Evolutionary conservation across 2,888 invertebrate genomes (phyloP), one percentile per base, ranked within the genome.

Genomic region (Protonemura montana): DNA sequence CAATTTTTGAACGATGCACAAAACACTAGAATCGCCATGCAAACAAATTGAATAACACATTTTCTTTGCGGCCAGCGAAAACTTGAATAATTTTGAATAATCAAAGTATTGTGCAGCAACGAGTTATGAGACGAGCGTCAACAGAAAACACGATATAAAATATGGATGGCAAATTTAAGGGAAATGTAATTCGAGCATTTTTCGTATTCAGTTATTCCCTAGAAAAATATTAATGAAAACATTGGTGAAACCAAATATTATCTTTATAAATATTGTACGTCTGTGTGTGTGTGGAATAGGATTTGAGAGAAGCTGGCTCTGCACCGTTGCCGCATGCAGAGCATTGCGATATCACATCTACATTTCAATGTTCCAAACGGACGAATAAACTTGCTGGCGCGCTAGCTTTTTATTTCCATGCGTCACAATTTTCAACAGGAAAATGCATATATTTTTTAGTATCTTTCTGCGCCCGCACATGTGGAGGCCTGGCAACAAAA

Each of bases 371-470:
- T 59, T 16, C 59, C 59, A 59, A 59, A 59, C 59, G 59, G 59
- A 59, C 59, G 59, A 21, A 59, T 59, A 59, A 59, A 59, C 59
- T 59, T 59, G 59, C 3, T 59, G 59, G 6, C 59, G 13, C 13
- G 59, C 35, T 6, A 59, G 59, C 59, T 59, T 59, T 59, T 59
- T 59, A 59, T 59, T 59, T 59, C 59, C 59, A 13, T 59, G 21
- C 59, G 59, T 59, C 59, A 59, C 59, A 59, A 59, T 59, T 59
- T 59, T 59, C 59, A 3, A 21, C 7, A 59, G 59, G 59, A 10
- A 59, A 59, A 59, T 59, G 59, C 59, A 59, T 59, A 59, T 59
- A 59, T 59, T 59, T 59, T 59, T 59, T 59, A 59, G 59, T 59
- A 59, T 59, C 3, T 59, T 13, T 13, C 59, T 59, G 59, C 59